Evolutionary conservation across 2,797 vertebrate genomes (phyloP).

Genomic region (Clarias platycephalus): DNA sequence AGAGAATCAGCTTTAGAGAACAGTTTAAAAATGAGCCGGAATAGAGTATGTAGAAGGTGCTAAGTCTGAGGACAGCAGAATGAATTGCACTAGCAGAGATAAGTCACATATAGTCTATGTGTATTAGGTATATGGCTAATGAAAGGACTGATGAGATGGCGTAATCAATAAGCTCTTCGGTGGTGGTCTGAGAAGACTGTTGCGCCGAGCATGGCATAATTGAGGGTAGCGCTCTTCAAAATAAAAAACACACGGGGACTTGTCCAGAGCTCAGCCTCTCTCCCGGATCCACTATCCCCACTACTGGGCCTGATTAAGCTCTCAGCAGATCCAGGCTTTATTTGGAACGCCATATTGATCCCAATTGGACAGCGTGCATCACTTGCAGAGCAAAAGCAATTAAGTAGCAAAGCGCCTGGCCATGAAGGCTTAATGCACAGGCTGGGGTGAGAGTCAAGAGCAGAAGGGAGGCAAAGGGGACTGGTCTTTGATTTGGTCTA

Average conservation of each 20-base stretch:
- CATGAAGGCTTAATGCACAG: slow-evolving; percentile 46
- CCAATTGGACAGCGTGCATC: slow-evolving; percentile 45
- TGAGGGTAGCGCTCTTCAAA: slow-evolving; percentile 43
- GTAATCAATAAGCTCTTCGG: slow-evolving; percentile 46
- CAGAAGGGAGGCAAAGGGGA: slow-evolving; percentile 9
- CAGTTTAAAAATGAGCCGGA: neutral
- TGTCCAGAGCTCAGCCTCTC: slow-evolving; percentile 39
- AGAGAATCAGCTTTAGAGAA: neutral
- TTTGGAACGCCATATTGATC: slow-evolving; percentile 71
- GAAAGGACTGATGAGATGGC: slow-evolving; percentile 24
- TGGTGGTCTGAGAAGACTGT: slow-evolving; percentile 38
- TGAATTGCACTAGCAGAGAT: slow-evolving; percentile 4
- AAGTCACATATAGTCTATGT: slow-evolving; percentile 28
- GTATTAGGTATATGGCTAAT: slow-evolving; percentile 27
- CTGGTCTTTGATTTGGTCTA: slow-evolving; percentile 58
- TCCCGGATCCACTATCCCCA: slow-evolving; percentile 37
- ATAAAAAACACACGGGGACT: slow-evolving; percentile 36
- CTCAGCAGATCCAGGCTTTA: slow-evolving; percentile 66
- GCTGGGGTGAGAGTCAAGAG: slow-evolving; percentile 37
- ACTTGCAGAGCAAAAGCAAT: slow-evolving; percentile 47
- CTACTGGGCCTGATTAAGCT: slow-evolving; percentile 65
- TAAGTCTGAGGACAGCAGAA: neutral
- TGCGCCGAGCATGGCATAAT: slow-evolving; percentile 45
- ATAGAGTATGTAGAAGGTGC: neutral
- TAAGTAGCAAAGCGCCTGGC: slow-evolving; percentile 49